These are phyloP conservation scores for Leucoraja erinaceus DNA, from an alignment of 2,113 vertebrate species.

Conservation along the genomic window DNA sequence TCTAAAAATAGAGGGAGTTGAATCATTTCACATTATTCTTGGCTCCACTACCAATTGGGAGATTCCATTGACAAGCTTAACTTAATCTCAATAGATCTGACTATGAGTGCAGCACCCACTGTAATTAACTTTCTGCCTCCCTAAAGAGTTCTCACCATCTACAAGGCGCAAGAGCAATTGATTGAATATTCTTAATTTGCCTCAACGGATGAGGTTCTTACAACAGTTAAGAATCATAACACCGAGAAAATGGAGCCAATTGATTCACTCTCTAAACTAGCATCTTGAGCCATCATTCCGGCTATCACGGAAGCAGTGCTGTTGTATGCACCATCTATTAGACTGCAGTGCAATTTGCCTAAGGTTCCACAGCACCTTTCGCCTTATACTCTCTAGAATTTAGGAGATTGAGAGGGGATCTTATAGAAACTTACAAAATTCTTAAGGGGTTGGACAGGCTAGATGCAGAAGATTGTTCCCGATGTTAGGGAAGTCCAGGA, in stretches of 20 bases:
- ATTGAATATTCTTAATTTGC: neutral
- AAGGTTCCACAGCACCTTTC: neutral
- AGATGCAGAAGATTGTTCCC: too few relatives aligned
- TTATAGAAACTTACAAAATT: too few relatives aligned
- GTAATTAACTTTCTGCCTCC: neutral
- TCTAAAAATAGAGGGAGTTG: neutral
- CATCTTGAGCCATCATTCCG: neutral
- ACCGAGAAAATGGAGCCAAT: neutral
- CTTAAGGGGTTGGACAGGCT: too few relatives aligned
- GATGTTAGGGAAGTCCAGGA: too few relatives aligned
- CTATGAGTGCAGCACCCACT: too few relatives aligned
- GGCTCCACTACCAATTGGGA: neutral
- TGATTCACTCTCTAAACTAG: neutral
- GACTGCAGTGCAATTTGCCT: too few relatives aligned
- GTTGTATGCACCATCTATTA: too few relatives aligned
- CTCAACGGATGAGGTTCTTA: neutral
- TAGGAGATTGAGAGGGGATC: too few relatives aligned
- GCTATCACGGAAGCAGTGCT: neutral
- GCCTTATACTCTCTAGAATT: too few relatives aligned
- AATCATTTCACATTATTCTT: neutral
- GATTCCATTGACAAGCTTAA: too few relatives aligned
- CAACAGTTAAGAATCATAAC: neutral
- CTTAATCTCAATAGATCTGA: too few relatives aligned
- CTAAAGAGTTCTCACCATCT: neutral
- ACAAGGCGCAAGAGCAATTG: neutral